A percentile compares a stretch with the other conserved stretches of the same genome.
Conservation (phyloP, 2,888 invertebrate genomes). For the Sipha maydis region DNA sequence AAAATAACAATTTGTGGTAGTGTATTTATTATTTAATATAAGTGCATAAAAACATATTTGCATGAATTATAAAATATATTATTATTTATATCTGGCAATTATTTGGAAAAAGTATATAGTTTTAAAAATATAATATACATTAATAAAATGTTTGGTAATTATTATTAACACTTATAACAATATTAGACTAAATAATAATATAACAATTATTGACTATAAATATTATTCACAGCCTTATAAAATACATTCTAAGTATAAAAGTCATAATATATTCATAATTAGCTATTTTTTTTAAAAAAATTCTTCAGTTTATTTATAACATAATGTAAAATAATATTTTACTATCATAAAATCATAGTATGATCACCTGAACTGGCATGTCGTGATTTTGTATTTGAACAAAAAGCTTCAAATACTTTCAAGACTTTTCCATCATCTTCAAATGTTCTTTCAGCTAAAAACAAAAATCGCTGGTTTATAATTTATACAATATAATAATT, state of each 20-base stretch:
- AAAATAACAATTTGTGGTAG: too few species aligned
- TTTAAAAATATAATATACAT: not conserved
- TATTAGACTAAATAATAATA: not conserved
- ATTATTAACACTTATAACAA: not conserved
- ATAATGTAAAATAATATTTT: not conserved
- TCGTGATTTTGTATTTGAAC: constrained; percentile 49
- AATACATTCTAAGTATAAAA: not conserved
- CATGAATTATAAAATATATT: not conserved
- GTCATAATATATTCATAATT: not conserved
- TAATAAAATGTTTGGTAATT: not conserved
- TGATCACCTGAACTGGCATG: constrained; percentile 41
- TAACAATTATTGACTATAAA: not conserved
- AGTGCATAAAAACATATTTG: not conserved
- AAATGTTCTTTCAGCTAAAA: constrained; percentile 49
- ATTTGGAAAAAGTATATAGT: not conserved
- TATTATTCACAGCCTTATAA: not conserved
- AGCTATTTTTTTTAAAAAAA: not conserved
- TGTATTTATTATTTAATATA: not conserved
- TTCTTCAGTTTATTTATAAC: not conserved
- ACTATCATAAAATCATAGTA: not conserved
- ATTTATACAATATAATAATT: not conserved
- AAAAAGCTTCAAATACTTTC: constrained; percentile 51
- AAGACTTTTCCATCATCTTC: constrained; percentile 57
- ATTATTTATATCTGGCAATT: not conserved
- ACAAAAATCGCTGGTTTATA: not conserved